These are phyloP conservation scores for Anas platyrhynchos DNA, from an alignment of 2,113 vertebrate genomes.

Conservation along the genomic window DNA sequence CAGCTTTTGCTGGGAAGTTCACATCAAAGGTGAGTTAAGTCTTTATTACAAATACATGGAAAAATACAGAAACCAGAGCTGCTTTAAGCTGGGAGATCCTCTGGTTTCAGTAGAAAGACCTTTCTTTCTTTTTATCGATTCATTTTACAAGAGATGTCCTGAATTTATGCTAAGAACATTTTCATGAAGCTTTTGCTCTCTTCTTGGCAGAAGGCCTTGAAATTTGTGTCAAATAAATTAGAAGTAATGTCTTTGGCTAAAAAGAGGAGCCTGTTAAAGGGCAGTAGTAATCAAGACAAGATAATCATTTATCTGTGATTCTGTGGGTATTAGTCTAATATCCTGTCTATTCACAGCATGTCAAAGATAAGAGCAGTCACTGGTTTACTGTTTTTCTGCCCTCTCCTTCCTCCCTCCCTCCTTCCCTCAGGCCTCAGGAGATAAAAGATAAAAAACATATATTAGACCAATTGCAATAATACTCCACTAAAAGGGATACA, in stretches of 20 bases:
- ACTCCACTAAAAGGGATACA: constrained; percentile 77
- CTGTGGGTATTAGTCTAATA: constrained; percentile 82
- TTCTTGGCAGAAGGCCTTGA: constrained; percentile 71
- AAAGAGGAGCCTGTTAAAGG: constrained; percentile 73
- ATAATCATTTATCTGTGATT: constrained; percentile 82
- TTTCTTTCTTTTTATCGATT: constrained; percentile 42
- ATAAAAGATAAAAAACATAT: constrained; percentile 77
- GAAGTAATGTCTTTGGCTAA: constrained; percentile 67
- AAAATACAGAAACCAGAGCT: constrained; percentile 54
- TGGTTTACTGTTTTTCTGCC: constrained; percentile 79
- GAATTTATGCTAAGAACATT: constrained; percentile 60
- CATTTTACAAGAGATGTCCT: constrained; percentile 28
- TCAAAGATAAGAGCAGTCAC: constrained; percentile 84
- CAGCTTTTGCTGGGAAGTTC: constrained; percentile 58
- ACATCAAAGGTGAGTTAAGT: constrained; percentile 65
- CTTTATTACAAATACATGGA: constrained; percentile 36
- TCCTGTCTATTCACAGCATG: constrained; percentile 79
- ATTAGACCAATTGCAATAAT: constrained; percentile 76
- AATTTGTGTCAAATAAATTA: constrained; percentile 79
- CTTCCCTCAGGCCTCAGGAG: constrained; percentile 69
- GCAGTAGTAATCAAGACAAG: constrained; percentile 78
- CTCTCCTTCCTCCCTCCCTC: constrained; percentile 69
- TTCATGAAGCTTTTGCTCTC: constrained; percentile 54
- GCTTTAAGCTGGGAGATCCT: constrained; percentile 29
- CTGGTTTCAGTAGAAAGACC: constrained; percentile 34